Percentiles rank a stretch among this genome's conserved stretches.
phyloP scores from a whole-genome alignment of 2,113 vertebrate species.

The Platycercus adscitus region DNA sequence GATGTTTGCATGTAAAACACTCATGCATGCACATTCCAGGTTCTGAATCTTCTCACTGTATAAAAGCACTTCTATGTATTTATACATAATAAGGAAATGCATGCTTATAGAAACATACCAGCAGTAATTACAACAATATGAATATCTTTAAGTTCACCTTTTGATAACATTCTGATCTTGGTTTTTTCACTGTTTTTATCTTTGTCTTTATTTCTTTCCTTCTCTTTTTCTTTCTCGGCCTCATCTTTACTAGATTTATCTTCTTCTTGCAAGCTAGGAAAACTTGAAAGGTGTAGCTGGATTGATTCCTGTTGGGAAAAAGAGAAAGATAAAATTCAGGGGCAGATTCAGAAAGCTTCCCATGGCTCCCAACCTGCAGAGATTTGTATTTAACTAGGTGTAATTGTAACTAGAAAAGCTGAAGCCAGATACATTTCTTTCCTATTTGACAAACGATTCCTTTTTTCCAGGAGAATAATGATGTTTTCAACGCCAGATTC shows the following conservation, averaged over 20 bases:
- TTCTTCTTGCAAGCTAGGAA: slow-evolving; percentile 83
- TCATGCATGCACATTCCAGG: neutral
- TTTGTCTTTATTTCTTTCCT: slow-evolving; percentile 82
- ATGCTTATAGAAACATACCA: neutral
- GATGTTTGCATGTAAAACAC: neutral
- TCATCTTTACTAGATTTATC: slow-evolving; percentile 83
- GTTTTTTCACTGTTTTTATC: slow-evolving; percentile 80
- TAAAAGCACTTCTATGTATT: neutral
- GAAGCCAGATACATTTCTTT: slow-evolving; percentile 70
- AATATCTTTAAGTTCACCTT: slow-evolving; percentile 82
- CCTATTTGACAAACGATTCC: slow-evolving; percentile 31
- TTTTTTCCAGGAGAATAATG: neutral
- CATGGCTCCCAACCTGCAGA: slow-evolving; percentile 49
- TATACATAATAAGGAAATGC: neutral
- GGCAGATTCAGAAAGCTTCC: slow-evolving; percentile 27
- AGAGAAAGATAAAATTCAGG: slow-evolving; percentile 71
- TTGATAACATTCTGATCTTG: slow-evolving; percentile 88
- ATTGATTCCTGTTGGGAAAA: slow-evolving; percentile 78
- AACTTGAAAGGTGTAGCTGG: slow-evolving; percentile 81
- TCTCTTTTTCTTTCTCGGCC: slow-evolving; percentile 83
- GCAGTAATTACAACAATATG: neutral
- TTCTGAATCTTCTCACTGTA: neutral
- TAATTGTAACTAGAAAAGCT: slow-evolving; percentile 46
- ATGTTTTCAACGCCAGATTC: neutral
- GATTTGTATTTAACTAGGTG: neutral